Evolutionary conservation across 2,888 invertebrate genomes (phyloP), one percentile per base, ranked within the genome.

Genomic region (Tachina fera): DNA sequence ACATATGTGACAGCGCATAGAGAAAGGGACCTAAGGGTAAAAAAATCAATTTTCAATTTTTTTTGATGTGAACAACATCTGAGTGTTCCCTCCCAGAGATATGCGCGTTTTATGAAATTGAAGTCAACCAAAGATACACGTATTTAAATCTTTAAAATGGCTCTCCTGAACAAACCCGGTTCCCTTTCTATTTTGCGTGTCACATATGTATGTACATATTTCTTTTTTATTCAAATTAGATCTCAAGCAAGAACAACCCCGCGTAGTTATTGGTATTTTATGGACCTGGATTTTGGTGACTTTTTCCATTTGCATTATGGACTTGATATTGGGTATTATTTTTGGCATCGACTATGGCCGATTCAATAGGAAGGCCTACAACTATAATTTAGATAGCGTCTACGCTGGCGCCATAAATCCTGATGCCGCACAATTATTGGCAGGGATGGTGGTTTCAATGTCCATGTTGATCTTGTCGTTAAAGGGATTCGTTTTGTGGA

Each of bases 401-500:
- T 89, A 91, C 78, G 43, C 47, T 0, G 91, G 89, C 3, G 0
- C 0, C 0, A 75, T 90, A 9, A 13, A 88, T 41, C 84, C 90
- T 0, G 74, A 90, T 74, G 90, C 89, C 13, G 89, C 87, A 4
- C 88, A 90, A 49, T 56, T 92, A 1, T 9, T 92, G 3, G 89
- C 91, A 6, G 92, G 89, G 0, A 89, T 89, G 85, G 89, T 91
- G 5, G 90, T 90, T 1, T 89, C 92, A 14, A 91, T 92, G 2
- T 84, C 91, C 8, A 90, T 93, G 90, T 90, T 92, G 91, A 88
- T 92, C 13, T 88, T 93, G 22, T 90, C 93, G 2, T 89, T 93
- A 11, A 92, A 93, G 84, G 94, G 94, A 13, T 93, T 92, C 87
- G 79, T 93, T n/a, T 58, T 94, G 51, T 93, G 93, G 93, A 45